Percentiles rank a stretch among this genome's conserved stretches.
Conservation (phyloP, 2,888 invertebrate genomes). For the Drosophila quasianomalipes region DNA sequence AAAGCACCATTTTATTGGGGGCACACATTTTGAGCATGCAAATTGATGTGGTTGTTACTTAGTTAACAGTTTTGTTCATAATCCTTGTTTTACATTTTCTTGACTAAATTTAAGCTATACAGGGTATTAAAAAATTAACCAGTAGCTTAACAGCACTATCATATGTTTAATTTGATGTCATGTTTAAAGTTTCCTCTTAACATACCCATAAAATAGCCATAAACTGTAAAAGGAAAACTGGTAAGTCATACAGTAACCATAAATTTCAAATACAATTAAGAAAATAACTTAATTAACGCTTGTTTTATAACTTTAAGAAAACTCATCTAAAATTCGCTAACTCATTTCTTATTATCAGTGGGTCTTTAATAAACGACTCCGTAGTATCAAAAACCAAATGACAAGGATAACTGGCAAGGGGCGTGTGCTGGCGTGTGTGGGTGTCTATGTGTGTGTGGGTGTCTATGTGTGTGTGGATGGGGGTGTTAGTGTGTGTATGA, state of each 20-base stretch:
- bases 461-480: slow-evolving; percentile 1
- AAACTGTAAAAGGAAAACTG: not conserved
- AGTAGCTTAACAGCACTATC: not conserved
- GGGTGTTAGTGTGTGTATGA: slow-evolving; percentile 13
- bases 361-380: slow-evolving; percentile 47
- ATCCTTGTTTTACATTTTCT: not conserved
- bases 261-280: slow-evolving; percentile 7
- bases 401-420: slow-evolving; percentile 29
- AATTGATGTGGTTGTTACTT: not conserved
- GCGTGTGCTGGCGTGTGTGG: slow-evolving; percentile 19
- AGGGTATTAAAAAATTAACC: not conserved
- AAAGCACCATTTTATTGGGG: not conserved
- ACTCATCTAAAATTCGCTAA: slow-evolving; percentile 26
- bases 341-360: slow-evolving; percentile 41
- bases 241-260: not conserved
- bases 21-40: not conserved
- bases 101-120: not conserved
- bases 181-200: not conserved
- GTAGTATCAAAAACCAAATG: slow-evolving; percentile 34
- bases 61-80: not conserved
- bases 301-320: slow-evolving; percentile 33
- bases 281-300: slow-evolving; percentile 54
- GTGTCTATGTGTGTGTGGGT: slow-evolving; percentile 5
- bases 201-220: not conserved
- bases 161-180: not conserved